Conservation (phyloP, 2,888 invertebrate genomes). For the Branchinecta sandiegonensis region DNA sequence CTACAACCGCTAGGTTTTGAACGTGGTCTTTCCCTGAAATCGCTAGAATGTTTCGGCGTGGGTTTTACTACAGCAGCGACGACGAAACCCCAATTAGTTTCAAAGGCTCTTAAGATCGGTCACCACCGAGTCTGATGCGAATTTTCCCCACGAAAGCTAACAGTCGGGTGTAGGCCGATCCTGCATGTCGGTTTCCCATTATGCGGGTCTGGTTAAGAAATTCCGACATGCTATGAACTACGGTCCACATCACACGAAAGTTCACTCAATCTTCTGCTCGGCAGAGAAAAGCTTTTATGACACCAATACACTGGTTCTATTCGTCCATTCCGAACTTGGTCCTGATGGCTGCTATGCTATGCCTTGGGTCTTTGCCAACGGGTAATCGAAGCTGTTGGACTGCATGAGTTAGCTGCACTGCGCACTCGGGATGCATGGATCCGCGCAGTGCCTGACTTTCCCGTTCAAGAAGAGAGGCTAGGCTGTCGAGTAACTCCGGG, state of each 20-base stretch:
- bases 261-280: constrained; percentile 19
- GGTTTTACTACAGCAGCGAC: too few species aligned
- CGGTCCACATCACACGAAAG: constrained; percentile 7
- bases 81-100: too few species aligned
- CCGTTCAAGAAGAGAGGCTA: constrained; percentile 72
- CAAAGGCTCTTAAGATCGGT: too few species aligned
- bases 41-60: too few species aligned
- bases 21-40: too few species aligned
- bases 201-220: too few species aligned
- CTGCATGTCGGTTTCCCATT: too few species aligned
- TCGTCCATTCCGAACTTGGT: constrained; percentile 35
- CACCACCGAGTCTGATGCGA: too few species aligned
- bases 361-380: constrained; percentile 38
- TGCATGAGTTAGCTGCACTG: constrained; percentile 75
- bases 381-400: constrained; percentile 63
- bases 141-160: too few species aligned
- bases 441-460: constrained; percentile 67
- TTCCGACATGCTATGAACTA: neutral
- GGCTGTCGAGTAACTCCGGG: constrained; percentile 65
- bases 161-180: too few species aligned
- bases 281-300: neutral
- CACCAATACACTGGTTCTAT: neutral
- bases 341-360: constrained; percentile 38
- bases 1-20: too few species aligned
- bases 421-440: constrained; percentile 65